Conservation (phyloP, 1,140 invertebrate species). For the Chrysoperla carnea region DNA sequence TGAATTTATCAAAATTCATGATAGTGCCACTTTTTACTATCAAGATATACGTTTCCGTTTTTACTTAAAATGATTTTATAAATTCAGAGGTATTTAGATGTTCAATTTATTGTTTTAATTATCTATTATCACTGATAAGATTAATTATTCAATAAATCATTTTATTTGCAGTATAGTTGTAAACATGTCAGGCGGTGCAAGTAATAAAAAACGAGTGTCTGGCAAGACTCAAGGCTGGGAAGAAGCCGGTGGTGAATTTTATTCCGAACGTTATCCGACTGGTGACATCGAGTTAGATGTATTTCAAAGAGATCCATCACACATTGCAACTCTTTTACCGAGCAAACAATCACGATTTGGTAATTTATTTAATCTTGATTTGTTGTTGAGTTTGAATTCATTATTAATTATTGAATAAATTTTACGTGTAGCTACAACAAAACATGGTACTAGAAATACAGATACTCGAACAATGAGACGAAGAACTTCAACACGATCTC, state of each 20-base stretch:
- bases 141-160: too few species aligned
- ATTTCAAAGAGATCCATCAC: slow-evolving; percentile 47
- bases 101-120: too few species aligned
- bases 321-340: slow-evolving; percentile 53
- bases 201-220: slow-evolving; percentile 31
- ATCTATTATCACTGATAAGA: too few species aligned
- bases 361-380: slow-evolving; percentile 18
- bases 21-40: too few species aligned
- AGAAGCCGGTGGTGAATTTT: slow-evolving; percentile 70
- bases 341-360: slow-evolving; percentile 57
- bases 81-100: too few species aligned
- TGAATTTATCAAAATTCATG: too few species aligned
- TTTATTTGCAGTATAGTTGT: too few species aligned
- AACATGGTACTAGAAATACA: slow-evolving; percentile 19
- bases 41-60: too few species aligned
- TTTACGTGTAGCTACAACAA: slow-evolving; percentile 24
- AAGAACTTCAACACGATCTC: slow-evolving; percentile 40
- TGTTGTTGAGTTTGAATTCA: slow-evolving; percentile 1
- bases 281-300: slow-evolving; percentile 43
- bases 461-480: slow-evolving; percentile 20
- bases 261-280: slow-evolving; percentile 65
- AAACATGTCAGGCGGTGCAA: slow-evolving; percentile 26
- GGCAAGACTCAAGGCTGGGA: slow-evolving; percentile 51
- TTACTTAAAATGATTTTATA: too few species aligned
- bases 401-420: neutral